Evolutionary conservation across 2,113 vertebrate species (phyloP).

Genomic region (Megaceryle torquata): DNA sequence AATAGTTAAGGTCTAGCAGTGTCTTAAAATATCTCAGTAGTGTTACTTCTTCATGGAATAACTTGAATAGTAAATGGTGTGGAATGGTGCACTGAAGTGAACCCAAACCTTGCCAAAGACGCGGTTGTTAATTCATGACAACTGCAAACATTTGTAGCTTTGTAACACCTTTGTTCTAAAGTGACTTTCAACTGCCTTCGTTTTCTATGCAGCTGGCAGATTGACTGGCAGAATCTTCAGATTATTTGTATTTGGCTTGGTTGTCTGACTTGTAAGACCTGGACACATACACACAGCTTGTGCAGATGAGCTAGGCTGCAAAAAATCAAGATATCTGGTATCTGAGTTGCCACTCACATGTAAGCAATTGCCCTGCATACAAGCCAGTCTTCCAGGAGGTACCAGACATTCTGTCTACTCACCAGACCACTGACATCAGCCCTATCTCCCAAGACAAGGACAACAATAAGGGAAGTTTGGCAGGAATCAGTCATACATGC

Average conservation of each 20-base stretch:
- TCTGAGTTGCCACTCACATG: not conserved
- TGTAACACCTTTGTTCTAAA: not conserved
- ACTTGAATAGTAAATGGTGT: not conserved
- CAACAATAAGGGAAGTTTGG: not conserved
- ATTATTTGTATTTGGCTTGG: not conserved
- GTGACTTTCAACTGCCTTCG: not conserved
- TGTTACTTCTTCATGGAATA: not conserved
- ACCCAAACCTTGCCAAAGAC: not conserved
- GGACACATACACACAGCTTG: not conserved
- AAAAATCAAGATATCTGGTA: not conserved
- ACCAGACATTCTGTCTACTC: not conserved
- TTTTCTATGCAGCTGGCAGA: not conserved
- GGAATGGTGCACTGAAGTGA: not conserved
- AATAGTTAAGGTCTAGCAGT: not conserved
- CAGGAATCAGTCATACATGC: not conserved
- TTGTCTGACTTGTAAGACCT: fast-evolving
- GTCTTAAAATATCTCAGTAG: not conserved
- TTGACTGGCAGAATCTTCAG: not conserved
- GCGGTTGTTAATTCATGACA: not conserved
- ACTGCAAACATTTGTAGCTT: not conserved
- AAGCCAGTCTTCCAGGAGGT: not conserved
- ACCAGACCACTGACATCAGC: not conserved
- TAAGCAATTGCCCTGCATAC: fast-evolving
- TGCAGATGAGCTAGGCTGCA: not conserved
- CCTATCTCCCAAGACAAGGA: not conserved